These are phyloP conservation scores for Sebastiscus tertius DNA, from an alignment of 2,797 vertebrate species.

Conservation along the genomic window DNA sequence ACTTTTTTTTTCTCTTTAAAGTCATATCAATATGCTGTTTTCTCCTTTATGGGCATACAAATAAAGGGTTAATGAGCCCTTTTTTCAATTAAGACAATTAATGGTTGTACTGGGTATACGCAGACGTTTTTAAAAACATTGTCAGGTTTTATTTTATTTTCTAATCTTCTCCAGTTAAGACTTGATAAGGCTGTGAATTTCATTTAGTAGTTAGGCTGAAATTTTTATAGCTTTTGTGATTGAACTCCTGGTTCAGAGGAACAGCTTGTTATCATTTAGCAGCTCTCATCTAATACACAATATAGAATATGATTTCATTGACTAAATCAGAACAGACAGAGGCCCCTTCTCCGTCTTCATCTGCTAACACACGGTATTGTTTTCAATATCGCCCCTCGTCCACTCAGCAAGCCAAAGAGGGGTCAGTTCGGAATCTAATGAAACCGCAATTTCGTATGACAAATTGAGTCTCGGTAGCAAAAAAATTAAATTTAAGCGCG, in stretches of 20 bases:
- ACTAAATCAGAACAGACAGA: constrained; percentile 34
- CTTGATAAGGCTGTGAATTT: constrained; percentile 17
- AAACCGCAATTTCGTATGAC: constrained; percentile 58
- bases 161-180: not conserved
- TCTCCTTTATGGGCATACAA: not conserved
- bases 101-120: not conserved
- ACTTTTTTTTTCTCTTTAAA: not conserved
- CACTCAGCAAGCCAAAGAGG: constrained; percentile 36
- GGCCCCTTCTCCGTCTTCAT: not conserved
- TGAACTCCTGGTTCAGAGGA: constrained; percentile 20
- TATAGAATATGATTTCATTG: constrained; percentile 14
- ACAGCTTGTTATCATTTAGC: constrained; percentile 44
- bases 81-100: not conserved
- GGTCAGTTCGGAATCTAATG: constrained; percentile 68
- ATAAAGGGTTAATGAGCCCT: not conserved
- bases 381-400: constrained; percentile 29
- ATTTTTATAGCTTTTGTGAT: constrained; percentile 21
- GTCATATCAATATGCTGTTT: not conserved
- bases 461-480: constrained; percentile 64
- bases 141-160: not conserved
- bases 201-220: constrained; percentile 4
- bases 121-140: too few species aligned
- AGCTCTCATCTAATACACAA: not conserved
- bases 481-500: constrained; percentile 51
- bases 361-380: constrained; percentile 4